These are phyloP conservation scores for Cryptus armator DNA, from an alignment of 2,888 invertebrate species.

Conservation along the genomic window DNA sequence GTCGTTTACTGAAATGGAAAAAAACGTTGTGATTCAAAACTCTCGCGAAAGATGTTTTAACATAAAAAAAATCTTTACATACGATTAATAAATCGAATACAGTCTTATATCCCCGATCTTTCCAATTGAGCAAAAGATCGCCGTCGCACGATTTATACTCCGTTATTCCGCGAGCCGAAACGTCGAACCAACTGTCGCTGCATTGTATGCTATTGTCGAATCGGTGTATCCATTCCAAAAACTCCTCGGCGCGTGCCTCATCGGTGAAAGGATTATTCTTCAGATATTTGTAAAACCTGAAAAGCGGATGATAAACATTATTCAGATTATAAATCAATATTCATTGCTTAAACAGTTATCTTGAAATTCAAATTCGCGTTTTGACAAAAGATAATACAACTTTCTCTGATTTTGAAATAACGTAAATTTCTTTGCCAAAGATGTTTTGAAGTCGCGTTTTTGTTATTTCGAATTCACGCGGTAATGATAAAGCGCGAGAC, in stretches of 20 bases:
- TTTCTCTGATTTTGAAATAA: not conserved
- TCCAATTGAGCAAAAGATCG: slow-evolving; percentile 91
- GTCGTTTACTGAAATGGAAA: no score
- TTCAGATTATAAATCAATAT: not conserved
- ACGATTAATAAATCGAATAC: slow-evolving; percentile 90
- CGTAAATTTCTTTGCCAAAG: no score
- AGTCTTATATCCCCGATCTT: slow-evolving; percentile 89
- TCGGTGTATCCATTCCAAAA: slow-evolving; percentile 88
- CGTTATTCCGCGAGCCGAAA: slow-evolving; percentile 88
- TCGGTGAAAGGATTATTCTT: slow-evolving; percentile 72
- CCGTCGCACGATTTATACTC: slow-evolving; percentile 91
- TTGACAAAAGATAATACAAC: not conserved
- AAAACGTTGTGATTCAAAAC: no score
- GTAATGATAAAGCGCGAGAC: slow-evolving; percentile 41
- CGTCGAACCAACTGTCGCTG: slow-evolving; percentile 88
- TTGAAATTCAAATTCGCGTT: no score
- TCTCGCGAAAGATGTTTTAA: no score
- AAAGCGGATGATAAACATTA: slow-evolving; percentile 38
- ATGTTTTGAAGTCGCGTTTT: not conserved
- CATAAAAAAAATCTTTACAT: slow-evolving; percentile 71
- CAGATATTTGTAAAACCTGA: slow-evolving; percentile 76
- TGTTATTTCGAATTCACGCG: slow-evolving; percentile 58
- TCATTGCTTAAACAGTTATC: no score
- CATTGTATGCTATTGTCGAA: slow-evolving; percentile 87
- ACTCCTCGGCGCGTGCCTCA: slow-evolving; percentile 83